Percentiles rank a stretch among this genome's conserved stretches.
phyloP scores from a whole-genome alignment of 1,140 invertebrate species.

The Hycleus cichorii region DNA sequence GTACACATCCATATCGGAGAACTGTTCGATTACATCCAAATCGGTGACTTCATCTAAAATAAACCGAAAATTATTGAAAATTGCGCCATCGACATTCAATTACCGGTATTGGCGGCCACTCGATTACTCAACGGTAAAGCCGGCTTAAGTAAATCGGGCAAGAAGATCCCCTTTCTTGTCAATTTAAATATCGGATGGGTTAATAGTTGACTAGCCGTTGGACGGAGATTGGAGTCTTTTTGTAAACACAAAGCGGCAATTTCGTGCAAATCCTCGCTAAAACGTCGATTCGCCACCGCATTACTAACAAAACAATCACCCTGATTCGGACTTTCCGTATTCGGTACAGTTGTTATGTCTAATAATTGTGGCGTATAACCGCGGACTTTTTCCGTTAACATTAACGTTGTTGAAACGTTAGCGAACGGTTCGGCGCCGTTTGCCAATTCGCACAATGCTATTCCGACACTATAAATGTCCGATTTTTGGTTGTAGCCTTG shows the following conservation, averaged over 20 bases:
- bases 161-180: constrained; percentile 38
- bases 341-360: constrained; percentile 65
- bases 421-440: constrained; percentile 84
- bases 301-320: constrained; percentile 27
- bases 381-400: constrained; percentile 83
- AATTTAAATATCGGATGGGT: constrained; percentile 72
- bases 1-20: constrained; percentile 40
- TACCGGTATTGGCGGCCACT: constrained; percentile 40
- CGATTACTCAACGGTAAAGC: constrained; percentile 47
- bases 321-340: constrained; percentile 42
- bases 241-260: constrained; percentile 64
- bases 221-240: constrained; percentile 56
- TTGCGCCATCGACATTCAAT: constrained; percentile 5
- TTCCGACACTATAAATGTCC: constrained; percentile 85
- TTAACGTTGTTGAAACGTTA: constrained; percentile 73
- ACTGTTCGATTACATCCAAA: constrained; percentile 37
- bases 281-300: constrained; percentile 47
- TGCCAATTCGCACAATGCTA: constrained; percentile 80
- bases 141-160: constrained; percentile 46
- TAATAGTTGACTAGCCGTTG: constrained; percentile 56
- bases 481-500: constrained; percentile 77
- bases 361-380: constrained; percentile 69
- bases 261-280: constrained; percentile 67
- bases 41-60: constrained; percentile 39
- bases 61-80: constrained; percentile 4